A percentile compares a stretch with the other conserved stretches of the same genome.
Evolutionary conservation across 2,888 invertebrate species (phyloP).

Genomic region (Platycheirus albimanus): DNA sequence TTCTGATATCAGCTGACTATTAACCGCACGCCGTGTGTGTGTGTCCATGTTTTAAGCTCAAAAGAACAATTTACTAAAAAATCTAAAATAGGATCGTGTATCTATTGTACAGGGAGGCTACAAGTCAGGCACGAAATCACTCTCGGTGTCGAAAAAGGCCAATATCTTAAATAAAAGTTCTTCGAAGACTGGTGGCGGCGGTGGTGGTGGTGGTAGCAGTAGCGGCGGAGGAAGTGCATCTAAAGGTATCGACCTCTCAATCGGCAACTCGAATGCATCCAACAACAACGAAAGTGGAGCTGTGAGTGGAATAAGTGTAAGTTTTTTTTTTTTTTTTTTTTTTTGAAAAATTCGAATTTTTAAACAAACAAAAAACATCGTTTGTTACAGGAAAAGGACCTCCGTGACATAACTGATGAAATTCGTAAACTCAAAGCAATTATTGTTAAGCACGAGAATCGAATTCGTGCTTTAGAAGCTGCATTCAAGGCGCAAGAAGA

Average conservation of each 20-base stretch:
- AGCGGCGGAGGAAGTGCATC: constrained; percentile 72
- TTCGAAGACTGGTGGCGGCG: constrained; percentile 81
- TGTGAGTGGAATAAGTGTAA: constrained; percentile 81
- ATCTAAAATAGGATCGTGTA: constrained; percentile 86
- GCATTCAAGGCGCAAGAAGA: constrained; percentile 79
- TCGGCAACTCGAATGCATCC: constrained; percentile 77
- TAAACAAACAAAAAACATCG: no score
- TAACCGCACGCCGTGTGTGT: constrained; percentile 81
- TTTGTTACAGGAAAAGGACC: constrained; percentile 83
- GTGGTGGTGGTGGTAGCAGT: constrained; percentile 48
- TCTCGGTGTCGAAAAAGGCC: constrained; percentile 90
- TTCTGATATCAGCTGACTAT: constrained; percentile 45
- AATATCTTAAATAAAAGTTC: constrained; percentile 90
- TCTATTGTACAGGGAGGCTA: constrained; percentile 87
- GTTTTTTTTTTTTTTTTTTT: constrained; percentile 56
- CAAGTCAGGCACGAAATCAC: constrained; percentile 83
- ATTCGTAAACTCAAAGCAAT: constrained; percentile 96
- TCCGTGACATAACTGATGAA: constrained; percentile 94
- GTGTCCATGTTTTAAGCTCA: constrained; percentile 77
- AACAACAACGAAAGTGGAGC: constrained; percentile 78
- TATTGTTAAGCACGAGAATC: constrained; percentile 95
- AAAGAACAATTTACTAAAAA: constrained; percentile 81
- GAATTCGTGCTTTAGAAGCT: constrained; percentile 82
- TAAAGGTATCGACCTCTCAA: constrained; percentile 61
- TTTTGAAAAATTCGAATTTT: not conserved